Evolutionary conservation across 2,888 invertebrate genomes (phyloP).

Genomic region (Eristalis pertinax): DNA sequence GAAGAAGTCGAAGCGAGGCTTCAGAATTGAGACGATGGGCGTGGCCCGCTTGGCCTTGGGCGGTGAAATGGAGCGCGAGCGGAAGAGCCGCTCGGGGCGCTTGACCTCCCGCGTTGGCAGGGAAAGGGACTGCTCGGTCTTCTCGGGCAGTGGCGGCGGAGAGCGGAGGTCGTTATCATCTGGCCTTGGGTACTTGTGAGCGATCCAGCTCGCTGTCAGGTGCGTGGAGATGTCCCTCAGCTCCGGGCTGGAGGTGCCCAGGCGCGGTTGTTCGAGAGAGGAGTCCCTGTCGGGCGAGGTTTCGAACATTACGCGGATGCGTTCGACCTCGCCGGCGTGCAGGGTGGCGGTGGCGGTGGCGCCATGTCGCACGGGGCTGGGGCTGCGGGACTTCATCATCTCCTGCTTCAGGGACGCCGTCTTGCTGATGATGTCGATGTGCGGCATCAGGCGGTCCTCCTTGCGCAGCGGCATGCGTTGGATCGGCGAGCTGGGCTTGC

Average conservation of each 20-base stretch:
- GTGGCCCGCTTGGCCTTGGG: conserved; percentile 80
- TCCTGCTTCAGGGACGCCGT: conserved; percentile 86
- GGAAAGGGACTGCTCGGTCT: conserved; percentile 26
- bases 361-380: conserved; percentile 74
- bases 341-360: conserved; percentile 40
- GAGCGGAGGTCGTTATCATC: conserved; percentile 84
- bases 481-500: conserved; percentile 84
- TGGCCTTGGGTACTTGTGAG: conserved; percentile 88
- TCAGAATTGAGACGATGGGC: conserved; percentile 80
- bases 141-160: conserved; percentile 20
- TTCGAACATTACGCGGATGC: conserved; percentile 86
- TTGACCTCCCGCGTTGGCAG: conserved; percentile 34
- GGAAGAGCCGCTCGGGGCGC: conserved; percentile 9
- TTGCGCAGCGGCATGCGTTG: conserved; percentile 85
- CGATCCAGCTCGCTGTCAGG: conserved; percentile 90
- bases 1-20: conserved; percentile 82
- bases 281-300: conserved; percentile 73
- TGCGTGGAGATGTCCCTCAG: conserved; percentile 90
- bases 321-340: conserved; percentile 87
- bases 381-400: conserved; percentile 76
- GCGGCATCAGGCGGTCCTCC: conserved; percentile 91
- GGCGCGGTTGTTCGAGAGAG: conserved; percentile 82
- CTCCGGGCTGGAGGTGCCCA: conserved; percentile 87
- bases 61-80: conserved; percentile 63
- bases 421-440: conserved; percentile 94